Conservation (phyloP, 2,113 vertebrate species). For the Myrmophylax atrothorax region DNA sequence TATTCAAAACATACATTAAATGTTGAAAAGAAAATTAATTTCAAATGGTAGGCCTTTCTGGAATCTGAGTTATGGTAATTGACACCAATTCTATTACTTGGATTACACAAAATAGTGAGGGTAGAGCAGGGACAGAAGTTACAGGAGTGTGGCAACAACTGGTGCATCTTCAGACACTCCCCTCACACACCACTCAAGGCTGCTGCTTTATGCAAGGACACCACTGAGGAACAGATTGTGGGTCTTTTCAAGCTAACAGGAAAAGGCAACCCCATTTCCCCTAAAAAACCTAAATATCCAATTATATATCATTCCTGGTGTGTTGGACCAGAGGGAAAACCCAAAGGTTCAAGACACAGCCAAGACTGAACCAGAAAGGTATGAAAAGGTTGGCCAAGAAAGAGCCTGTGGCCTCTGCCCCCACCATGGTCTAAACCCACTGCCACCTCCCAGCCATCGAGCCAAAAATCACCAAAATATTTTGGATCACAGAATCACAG, state of each 20-base stretch:
- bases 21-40: not conserved
- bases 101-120: not conserved
- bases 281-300: not conserved
- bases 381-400: not conserved
- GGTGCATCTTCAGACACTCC: not conserved
- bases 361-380: not conserved
- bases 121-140: not conserved
- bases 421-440: rapidly evolving
- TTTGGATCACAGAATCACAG: not conserved
- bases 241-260: not conserved
- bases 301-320: not conserved
- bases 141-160: not conserved
- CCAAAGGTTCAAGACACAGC: not conserved
- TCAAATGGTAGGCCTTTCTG: not conserved
- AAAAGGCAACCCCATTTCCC: not conserved
- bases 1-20: not conserved
- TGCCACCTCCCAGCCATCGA: not conserved
- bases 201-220: not conserved
- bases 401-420: not conserved
- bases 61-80: not conserved
- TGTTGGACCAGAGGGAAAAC: not conserved
- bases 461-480: not conserved
- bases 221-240: not conserved
- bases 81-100: not conserved
- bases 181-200: not conserved